Conservation (phyloP, 2,888 invertebrate genomes). For the Baccha elongata region DNA sequence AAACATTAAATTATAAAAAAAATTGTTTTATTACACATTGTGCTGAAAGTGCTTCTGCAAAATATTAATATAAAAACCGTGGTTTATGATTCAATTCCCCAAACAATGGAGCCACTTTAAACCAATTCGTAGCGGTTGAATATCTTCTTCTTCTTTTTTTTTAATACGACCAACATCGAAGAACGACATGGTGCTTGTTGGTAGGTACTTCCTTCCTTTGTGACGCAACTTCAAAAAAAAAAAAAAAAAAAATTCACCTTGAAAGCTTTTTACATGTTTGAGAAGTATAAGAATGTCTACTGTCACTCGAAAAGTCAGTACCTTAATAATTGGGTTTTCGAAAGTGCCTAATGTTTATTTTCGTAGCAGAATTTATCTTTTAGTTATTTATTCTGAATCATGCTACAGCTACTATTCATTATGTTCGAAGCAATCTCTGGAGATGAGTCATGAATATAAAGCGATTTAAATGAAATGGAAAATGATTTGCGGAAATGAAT, state of each 20-base stretch:
- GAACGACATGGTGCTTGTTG: too few species aligned
- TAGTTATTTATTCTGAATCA: not conserved
- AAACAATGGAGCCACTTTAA: conserved; percentile 18
- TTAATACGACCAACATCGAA: too few species aligned
- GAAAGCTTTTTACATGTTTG: not conserved
- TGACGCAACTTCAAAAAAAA: not conserved
- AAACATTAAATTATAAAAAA: not conserved
- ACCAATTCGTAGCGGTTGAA: conserved; percentile 16
- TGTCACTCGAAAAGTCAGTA: not conserved
- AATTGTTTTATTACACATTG: not conserved
- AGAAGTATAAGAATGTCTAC: not conserved
- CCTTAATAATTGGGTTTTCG: conserved; percentile 21
- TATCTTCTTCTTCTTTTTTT: conserved; percentile 1
- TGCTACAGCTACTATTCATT: not conserved
- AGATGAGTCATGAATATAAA: conserved; percentile 38
- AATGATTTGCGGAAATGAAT: conserved; percentile 36
- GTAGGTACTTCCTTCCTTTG: conserved; percentile 28
- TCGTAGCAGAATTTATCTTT: not conserved
- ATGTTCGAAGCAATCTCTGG: not conserved
- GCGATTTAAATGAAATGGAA: conserved; percentile 33
- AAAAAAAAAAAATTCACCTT: not conserved
- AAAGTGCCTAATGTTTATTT: conserved; percentile 15
- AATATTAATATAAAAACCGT: conserved; percentile 7
- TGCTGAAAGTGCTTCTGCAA: not conserved
- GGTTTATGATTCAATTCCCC: conserved; percentile 27